Base-by-base conservation (phyloP, 2,888 invertebrate genomes). In the Elysia crispata region DNA sequence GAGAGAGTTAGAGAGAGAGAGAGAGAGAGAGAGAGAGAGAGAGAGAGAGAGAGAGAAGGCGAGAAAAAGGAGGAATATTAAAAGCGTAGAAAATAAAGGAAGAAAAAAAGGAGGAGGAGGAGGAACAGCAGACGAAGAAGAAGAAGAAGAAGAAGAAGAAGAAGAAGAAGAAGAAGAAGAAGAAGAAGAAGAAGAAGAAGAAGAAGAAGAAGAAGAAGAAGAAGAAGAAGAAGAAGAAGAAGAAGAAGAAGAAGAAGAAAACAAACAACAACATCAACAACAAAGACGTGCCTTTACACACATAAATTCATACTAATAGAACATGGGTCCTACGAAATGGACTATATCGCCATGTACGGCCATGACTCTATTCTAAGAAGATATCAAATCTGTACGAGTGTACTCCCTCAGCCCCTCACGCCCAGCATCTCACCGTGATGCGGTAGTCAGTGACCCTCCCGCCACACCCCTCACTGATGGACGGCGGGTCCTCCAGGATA, bases 371-470 rank as follows among this genome's bases (percentile, higher is more conserved):
- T n/a, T n/a, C n/a, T n/a, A n/a, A n/a, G n/a, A n/a, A n/a, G n/a
- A n/a, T n/a, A n/a, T n/a, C n/a, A n/a, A n/a, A 41, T 3, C 11
- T 6, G 41, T 41, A 41, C 5, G 3, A 41, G 41, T 41, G 41
- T 41, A 41, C 5, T 41, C 41, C 41, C 41, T 6, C 5, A 41
- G 3, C 41, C 11, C 41, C 11, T 3, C 41, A 11, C 5, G 3
- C 11, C 41, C 3, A 41, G 3, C 20, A 15, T n/a, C 0, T 85
- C 89, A 91, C 92, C 33, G 87, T 94, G 82, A 95, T 94, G 93
- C 96, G 94, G 90, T 98, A 98, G 92, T 98, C 98, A 0, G 97
- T 96, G 64, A 98, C 96, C 64, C 97, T 94, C 0, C 98, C 98
- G 0, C 98, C 98, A 57, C 96, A 95, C 0, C 98, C 98, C 92